A percentile compares a stretch with the other conserved stretches of the same genome.
Evolutionary conservation across 1,140 invertebrate species (phyloP).

Genomic region (Lamellibrachia luymesi): DNA sequence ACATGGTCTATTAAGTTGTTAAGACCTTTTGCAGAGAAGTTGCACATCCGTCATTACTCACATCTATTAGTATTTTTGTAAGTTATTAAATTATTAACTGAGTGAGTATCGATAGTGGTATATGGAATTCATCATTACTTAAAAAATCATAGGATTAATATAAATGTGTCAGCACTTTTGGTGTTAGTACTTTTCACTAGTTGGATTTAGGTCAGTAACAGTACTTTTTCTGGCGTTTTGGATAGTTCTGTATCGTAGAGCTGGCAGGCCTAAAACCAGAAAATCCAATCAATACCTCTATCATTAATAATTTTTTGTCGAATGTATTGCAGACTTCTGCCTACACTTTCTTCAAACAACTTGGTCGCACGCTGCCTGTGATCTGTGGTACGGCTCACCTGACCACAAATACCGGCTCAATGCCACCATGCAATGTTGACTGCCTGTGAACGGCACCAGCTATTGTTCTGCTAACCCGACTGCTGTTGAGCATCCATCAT

Average conservation of each 20-base stretch:
- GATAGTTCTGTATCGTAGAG: background rate
- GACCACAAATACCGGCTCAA: constrained; percentile 3
- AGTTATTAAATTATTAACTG: background rate
- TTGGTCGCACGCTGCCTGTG: constrained; percentile 2
- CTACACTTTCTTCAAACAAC: constrained; percentile 5
- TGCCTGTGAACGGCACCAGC: background rate
- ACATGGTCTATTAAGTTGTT: background rate
- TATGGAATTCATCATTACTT: background rate
- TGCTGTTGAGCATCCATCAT: background rate
- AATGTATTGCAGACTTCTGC: constrained; percentile 4
- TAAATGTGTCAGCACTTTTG: background rate
- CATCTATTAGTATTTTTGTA: background rate
- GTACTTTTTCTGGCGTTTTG: too few species aligned
- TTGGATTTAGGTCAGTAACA: background rate
- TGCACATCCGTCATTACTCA: background rate
- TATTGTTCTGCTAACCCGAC: constrained; percentile 4
- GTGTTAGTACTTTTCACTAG: background rate
- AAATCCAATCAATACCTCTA: background rate
- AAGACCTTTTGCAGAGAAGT: background rate
- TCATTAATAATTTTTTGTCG: constrained; percentile 6
- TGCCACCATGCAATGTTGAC: constrained; percentile 3
- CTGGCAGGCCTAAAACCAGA: background rate
- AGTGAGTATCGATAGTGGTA: background rate
- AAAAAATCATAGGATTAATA: background rate
- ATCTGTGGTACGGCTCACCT: background rate